phyloP scores from a whole-genome alignment of 2,113 vertebrate species.

The Pipa parva region DNA sequence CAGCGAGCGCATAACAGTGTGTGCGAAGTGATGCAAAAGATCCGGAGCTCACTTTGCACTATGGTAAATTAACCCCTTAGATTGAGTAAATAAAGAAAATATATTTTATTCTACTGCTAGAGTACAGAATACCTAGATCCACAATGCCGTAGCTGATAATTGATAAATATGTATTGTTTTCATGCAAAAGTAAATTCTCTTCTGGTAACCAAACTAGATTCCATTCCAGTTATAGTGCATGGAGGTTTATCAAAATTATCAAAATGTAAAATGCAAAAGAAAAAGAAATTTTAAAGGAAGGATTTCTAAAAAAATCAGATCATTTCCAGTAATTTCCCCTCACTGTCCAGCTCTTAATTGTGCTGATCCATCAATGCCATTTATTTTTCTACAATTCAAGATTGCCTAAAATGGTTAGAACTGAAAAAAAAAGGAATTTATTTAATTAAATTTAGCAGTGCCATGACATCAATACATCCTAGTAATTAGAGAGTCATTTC shows the following conservation, averaged over 20 bases:
- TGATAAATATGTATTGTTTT: slow-evolving; percentile 33
- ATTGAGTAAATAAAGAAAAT: slow-evolving; percentile 29
- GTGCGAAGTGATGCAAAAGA: too few relatives aligned
- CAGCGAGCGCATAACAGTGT: too few relatives aligned
- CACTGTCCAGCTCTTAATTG: slow-evolving; percentile 34
- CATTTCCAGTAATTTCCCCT: slow-evolving; percentile 27
- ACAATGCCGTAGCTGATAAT: slow-evolving; percentile 33
- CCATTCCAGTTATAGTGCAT: slow-evolving; percentile 9
- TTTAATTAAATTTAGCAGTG: slow-evolving; percentile 13
- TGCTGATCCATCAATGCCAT: slow-evolving; percentile 28
- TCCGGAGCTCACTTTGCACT: too few relatives aligned
- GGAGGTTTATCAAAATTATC: slow-evolving; percentile 15
- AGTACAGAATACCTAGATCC: slow-evolving; percentile 29
- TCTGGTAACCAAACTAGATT: slow-evolving; percentile 34
- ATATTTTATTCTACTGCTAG: slow-evolving; percentile 23
- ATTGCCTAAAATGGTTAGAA: slow-evolving; percentile 25
- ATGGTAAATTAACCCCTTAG: too few relatives aligned
- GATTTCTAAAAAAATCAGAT: slow-evolving; percentile 25
- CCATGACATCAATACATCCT: background rate
- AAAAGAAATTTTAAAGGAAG: too few relatives aligned
- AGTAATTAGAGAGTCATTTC: background rate
- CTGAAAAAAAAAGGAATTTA: slow-evolving; percentile 16
- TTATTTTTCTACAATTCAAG: slow-evolving; percentile 33
- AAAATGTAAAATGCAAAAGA: slow-evolving; percentile 30
- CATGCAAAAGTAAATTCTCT: slow-evolving; percentile 35